These are phyloP conservation scores for Eupithecia insigniata DNA, from an alignment of 2,888 invertebrate species.

Conservation along the genomic window DNA sequence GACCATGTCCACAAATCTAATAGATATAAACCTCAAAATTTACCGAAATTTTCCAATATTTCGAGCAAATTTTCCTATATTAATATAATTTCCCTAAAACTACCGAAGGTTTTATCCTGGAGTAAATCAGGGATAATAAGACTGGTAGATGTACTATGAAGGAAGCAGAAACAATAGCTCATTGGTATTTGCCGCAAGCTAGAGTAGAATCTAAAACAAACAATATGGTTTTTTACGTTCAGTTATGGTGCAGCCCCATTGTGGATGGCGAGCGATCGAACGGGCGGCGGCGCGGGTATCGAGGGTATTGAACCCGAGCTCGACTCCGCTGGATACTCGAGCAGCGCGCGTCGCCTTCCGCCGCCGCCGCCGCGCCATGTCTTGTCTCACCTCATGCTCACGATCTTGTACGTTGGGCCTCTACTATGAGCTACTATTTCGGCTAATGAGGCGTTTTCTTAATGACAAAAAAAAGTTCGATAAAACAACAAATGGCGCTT, in stretches of 20 bases:
- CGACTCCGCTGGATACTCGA: constrained; percentile 59
- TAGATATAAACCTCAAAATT: no score
- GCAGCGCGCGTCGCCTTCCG: constrained; percentile 38
- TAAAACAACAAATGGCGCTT: no score
- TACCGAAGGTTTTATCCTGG: no score
- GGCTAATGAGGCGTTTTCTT: no score
- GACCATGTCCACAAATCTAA: no score
- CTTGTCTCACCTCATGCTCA: constrained; percentile 56
- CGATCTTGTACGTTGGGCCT: constrained; percentile 55
- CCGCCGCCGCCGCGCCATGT: constrained; percentile 25
- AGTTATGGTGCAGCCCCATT: constrained; percentile 62
- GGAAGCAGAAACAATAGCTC: constrained; percentile 8
- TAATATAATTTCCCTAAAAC: neutral
- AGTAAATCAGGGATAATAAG: neutral
- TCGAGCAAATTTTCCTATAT: neutral
- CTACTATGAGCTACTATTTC: neutral
- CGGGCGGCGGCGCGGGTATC: constrained; percentile 52
- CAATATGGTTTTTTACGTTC: constrained; percentile 50
- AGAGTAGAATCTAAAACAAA: constrained; percentile 19
- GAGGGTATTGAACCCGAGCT: constrained; percentile 75
- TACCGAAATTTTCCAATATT: neutral
- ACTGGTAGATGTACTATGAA: neutral
- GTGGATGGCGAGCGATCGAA: constrained; percentile 64
- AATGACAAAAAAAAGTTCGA: no score
- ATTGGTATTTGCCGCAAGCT: constrained; percentile 5